Base-by-base conservation (phyloP, 2,888 invertebrate species). In the Drosophila mimica region DNA sequence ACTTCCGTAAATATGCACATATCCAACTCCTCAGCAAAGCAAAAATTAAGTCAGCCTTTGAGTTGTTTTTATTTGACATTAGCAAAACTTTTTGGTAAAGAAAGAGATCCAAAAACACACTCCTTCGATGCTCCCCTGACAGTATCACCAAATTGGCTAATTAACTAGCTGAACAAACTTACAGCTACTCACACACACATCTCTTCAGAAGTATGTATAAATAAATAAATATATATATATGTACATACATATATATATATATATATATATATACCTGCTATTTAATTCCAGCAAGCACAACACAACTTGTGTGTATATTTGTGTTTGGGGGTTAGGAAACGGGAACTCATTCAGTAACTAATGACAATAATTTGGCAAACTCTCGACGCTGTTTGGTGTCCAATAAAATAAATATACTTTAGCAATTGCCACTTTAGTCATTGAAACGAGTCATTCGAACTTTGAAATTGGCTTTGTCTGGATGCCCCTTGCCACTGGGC, bases 301-400 rank as follows among this genome's bases (percentile, higher is more conserved):
- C 49, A 46, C 65, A 64, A 71, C 69, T 56, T 46, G 38, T 62
- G 30, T 63, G 48, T 64, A 31, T 56, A 4, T 46, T 13, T 48
- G 36, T 4, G 11, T 40, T 13, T 46, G 30, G 33, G 9, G 28
- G 13, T 15, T 46, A 25, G 43, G 15, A 8, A 17, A 31, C 51
- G 28, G 52, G 63, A 68, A 49, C 70, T 70, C 80, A 80, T 88
- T 79, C 81, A 60, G 57, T 56, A 78, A 81, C 85, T 89, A 89
- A 89, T 85, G 84, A 75, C 88, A 88, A 85, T 85, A 89, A 85
- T 89, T 89, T 87, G 89, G 85, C 76, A 71, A 82, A 81, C 83
- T 83, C 83, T 88, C 69, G 70, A 52, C 77, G 75, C 70, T 76
- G 71, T 77, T 81, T 80, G 75, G 63, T 66, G 77, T 61, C 73